Evolutionary conservation across 92 coral and sea anemone genomes (phyloP), one percentile per base, ranked within the genome.

Genomic region (Epizoanthus scotinus): DNA sequence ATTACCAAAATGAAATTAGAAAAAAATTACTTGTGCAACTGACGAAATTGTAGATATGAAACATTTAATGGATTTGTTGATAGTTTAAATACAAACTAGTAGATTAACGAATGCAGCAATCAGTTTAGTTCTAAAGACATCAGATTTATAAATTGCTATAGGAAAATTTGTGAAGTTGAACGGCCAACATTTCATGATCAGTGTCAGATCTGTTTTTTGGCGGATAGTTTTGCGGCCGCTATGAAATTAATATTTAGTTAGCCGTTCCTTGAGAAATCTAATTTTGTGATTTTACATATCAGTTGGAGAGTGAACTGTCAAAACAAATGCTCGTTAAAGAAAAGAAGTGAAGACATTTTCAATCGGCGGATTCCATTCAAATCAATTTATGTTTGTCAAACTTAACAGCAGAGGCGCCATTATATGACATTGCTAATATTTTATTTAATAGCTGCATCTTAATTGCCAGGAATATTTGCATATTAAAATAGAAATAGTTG

Each of bases 271-370:
- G 47, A 6, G 12, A 5, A 71, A 15, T 9, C 25, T 50, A 10
- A 52, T 3, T 50, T 4, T 8, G 26, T 24, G 24, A 18, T 28
- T 18, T 71, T 71, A 52, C 78, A 71, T 18, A 20, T 50, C 61
- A 71, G 78, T 63, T 28, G 58, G 77, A 70, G 77, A 70, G 26
- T 19, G 19, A 71, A 26, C 50, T 38, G 17, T 47, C 70, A 26
- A 65, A 65, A 65, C 36, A 65, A 22, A 52, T n/a, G 24, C 26
- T 71, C 49, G 19, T 71, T 71, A 27, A 52, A 18, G 18, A 64
- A 71, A 27, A 26, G 24, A 49, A 53, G 40, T 47, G 63, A 71
- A 53, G 12, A 53, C 21, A 50, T 28, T 53, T 50, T 27, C 63
- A 71, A 71, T 49, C 44, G 6, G 6, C 19, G 53, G 21, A 26